These are phyloP conservation scores for Ichneumoninae sp. DNA, from an alignment of 2,888 invertebrate genomes.

Conservation along the genomic window DNA sequence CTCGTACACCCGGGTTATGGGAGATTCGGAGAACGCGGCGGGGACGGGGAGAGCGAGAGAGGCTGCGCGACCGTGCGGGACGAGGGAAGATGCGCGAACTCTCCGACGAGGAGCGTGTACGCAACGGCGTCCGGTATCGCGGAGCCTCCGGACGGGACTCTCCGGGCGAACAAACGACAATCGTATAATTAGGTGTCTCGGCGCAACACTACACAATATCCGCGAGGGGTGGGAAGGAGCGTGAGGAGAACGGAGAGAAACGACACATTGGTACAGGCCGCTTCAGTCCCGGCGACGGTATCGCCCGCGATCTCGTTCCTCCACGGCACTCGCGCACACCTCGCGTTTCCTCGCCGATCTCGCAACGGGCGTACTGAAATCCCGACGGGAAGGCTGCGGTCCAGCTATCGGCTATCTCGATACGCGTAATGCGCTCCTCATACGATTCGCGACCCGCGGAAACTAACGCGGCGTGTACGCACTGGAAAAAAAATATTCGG, in stretches of 20 bases:
- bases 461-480: background rate
- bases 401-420: slow-evolving; percentile 56
- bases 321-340: slow-evolving; percentile 46
- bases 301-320: slow-evolving; percentile 57
- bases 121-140: slow-evolving; percentile 71
- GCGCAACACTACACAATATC: slow-evolving; percentile 77
- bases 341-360: slow-evolving; percentile 33
- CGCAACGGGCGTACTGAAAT: slow-evolving; percentile 20
- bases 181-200: slow-evolving; percentile 83
- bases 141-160: slow-evolving; percentile 53
- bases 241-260: slow-evolving; percentile 49
- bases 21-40: slow-evolving; percentile 13
- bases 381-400: background rate
- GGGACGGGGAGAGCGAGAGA: slow-evolving; percentile 26
- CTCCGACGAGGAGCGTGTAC: background rate
- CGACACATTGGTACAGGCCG: slow-evolving; percentile 75
- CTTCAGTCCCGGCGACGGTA: slow-evolving; percentile 56
- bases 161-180: slow-evolving; percentile 80
- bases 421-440: slow-evolving; percentile 52
- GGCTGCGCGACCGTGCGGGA: slow-evolving; percentile 8
- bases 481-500: slow-evolving; percentile 19
- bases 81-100: slow-evolving; percentile 43
- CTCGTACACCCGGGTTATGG: slow-evolving; percentile 18
- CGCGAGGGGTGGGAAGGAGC: slow-evolving; percentile 49
- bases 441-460: slow-evolving; percentile 46